These are phyloP conservation scores for Pangasius mekongensis DNA, from an alignment of 2,797 vertebrate species.

Conservation along the genomic window DNA sequence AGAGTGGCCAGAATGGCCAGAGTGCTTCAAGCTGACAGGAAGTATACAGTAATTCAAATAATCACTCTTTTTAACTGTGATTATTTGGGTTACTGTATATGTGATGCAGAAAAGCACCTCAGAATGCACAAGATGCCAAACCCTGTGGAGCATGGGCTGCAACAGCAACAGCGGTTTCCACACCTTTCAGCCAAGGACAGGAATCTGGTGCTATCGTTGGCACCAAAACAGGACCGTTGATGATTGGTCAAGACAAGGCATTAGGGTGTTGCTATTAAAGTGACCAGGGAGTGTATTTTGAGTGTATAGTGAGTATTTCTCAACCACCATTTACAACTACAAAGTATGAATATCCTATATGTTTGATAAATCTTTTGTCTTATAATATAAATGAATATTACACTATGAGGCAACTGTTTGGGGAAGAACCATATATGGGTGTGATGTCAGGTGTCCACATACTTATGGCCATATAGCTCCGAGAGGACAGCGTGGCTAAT, in stretches of 20 bases:
- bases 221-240: neutral
- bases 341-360: neutral
- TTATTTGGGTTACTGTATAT: neutral
- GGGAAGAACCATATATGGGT: neutral
- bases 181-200: neutral
- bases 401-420: neutral
- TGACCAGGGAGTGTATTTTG: neutral
- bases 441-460: neutral
- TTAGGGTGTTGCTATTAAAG: neutral
- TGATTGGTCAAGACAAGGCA: neutral
- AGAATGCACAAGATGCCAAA: neutral
- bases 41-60: neutral
- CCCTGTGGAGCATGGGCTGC: neutral
- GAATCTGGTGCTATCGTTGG: neutral
- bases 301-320: neutral
- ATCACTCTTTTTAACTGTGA: neutral
- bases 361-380: neutral
- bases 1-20: neutral
- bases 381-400: neutral
- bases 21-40: neutral
- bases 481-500: neutral
- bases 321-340: neutral
- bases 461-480: neutral
- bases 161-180: neutral
- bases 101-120: neutral